Base-by-base conservation (phyloP, 2,797 vertebrate species). In the Oryzias dopingdopingensis region DNA sequence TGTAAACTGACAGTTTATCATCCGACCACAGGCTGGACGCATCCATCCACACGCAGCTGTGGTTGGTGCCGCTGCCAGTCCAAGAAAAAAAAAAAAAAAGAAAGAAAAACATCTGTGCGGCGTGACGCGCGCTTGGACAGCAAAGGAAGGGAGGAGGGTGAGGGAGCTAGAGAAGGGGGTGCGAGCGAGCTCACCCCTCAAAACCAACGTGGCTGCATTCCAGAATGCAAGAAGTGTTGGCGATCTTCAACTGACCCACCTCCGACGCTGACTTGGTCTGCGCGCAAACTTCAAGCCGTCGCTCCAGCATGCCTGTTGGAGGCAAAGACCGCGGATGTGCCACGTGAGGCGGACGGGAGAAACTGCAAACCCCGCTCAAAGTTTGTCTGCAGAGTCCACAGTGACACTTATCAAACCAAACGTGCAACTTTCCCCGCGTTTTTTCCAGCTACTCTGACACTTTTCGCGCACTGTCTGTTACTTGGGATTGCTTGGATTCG, bases 241-340 rank as follows among this genome's bases (percentile, higher is more conserved):
- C 54, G 26, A 72, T 76, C 74, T 24, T 41, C 76, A 13, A 0
- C 63, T n/a, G 24, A 67, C 14, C 59, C 55, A 41, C 26, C 42
- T 17, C 4, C 1, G 55, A 65, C 75, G 29, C 51, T 59, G 56
- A 72, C 65, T 59, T n/a, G 2, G 3, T 69, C 8, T 46, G 62
- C 64, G 70, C 77, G 26, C 72, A 75, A 81, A 88, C 86, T 90
- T 89, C 77, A 72, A 70, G 58, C 67, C 20, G 12, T 20, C 68
- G 65, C 46, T 18, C 52, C 81, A 66, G 42, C 73, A 51, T 59
- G 74, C 16, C 37, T 18, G 76, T 68, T 73, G 77, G 59, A 74
- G 73, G 24, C 63, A 18, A 46, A 23, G 74, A 69, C 70, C 76
- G 84, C 87, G 91, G 91, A 92, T 85, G 84, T 62, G 83, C 84